Conservation (phyloP, 1,140 invertebrate species). For the Drepana arcuata region DNA sequence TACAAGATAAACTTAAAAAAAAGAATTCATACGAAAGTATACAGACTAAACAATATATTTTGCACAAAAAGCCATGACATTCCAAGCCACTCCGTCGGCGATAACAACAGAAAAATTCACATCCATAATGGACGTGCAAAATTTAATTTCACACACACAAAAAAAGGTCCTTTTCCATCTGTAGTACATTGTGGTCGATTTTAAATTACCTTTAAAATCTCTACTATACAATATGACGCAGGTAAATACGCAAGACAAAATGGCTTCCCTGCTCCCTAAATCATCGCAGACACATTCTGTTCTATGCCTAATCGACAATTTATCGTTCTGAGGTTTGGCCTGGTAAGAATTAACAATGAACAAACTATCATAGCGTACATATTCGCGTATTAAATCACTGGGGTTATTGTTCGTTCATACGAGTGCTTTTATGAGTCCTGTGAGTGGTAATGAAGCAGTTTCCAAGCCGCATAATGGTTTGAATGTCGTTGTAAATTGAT, state of each 20-base stretch:
- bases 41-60: no score
- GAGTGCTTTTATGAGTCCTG: conserved; percentile 35
- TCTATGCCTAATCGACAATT: conserved; percentile 69
- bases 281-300: conserved; percentile 42
- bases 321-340: conserved; percentile 58
- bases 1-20: no score
- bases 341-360: conserved; percentile 63
- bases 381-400: conserved; percentile 42
- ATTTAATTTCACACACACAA: conserved; percentile 45
- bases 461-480: conserved; percentile 45
- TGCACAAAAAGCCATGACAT: no score
- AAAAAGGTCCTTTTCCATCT: conserved; percentile 29
- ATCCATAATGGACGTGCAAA: conserved; percentile 40
- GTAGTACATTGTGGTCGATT: conserved; percentile 51
- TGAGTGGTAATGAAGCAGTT: conserved; percentile 66
- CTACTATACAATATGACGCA: conserved; percentile 35
- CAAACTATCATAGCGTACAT: conserved; percentile 59
- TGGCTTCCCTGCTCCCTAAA: conserved; percentile 49
- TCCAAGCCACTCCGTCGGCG: conserved; percentile 23
- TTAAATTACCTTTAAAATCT: conserved; percentile 46
- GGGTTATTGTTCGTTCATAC: conserved; percentile 31
- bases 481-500: conserved; percentile 59
- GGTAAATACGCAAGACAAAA: conserved; percentile 58
- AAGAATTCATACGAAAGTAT: no score
- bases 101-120: conserved; percentile 31